Percentiles rank a stretch among this genome's conserved stretches.
Evolutionary conservation across 2,113 vertebrate species (phyloP).

Genomic region (Pterophyllum scalare): DNA sequence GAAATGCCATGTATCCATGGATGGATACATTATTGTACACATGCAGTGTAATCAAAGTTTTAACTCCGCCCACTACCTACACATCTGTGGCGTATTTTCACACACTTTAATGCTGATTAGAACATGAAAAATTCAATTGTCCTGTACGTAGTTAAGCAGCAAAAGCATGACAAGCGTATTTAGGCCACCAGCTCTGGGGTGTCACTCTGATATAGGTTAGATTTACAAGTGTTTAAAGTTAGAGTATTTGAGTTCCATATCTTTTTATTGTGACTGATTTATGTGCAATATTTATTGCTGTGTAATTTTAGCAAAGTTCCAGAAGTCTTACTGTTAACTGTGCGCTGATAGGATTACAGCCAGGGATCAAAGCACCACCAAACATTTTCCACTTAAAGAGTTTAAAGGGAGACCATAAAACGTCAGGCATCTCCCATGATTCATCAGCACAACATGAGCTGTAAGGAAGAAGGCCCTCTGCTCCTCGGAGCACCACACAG

Average conservation of each 20-base stretch:
- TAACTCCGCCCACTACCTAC: background rate
- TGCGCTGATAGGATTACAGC: background rate
- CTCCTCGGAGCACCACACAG: background rate
- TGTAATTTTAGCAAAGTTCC: slow-evolving; percentile 3
- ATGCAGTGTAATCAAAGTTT: background rate
- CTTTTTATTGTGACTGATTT: slow-evolving; percentile 5
- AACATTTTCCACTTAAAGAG: slow-evolving; percentile 4
- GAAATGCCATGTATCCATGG: background rate
- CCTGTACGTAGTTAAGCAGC: background rate
- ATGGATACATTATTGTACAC: background rate
- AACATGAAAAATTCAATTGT: background rate
- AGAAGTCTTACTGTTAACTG: slow-evolving; percentile 2
- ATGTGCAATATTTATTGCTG: background rate
- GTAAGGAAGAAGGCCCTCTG: background rate
- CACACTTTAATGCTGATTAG: background rate
- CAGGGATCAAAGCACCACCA: background rate
- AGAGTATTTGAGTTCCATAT: background rate
- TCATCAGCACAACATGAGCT: slow-evolving; percentile 16
- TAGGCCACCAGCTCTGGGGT: background rate
- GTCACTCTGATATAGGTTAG: background rate
- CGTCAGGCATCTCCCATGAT: slow-evolving; percentile 8
- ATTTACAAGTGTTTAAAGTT: slow-evolving; percentile 11
- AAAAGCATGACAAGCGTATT: background rate
- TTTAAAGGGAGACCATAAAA: background rate
- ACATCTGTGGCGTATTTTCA: background rate